Evolutionary conservation across 2,888 invertebrate genomes (phyloP), one percentile per base, ranked within the genome.

Genomic region (Trisateles emortualis): DNA sequence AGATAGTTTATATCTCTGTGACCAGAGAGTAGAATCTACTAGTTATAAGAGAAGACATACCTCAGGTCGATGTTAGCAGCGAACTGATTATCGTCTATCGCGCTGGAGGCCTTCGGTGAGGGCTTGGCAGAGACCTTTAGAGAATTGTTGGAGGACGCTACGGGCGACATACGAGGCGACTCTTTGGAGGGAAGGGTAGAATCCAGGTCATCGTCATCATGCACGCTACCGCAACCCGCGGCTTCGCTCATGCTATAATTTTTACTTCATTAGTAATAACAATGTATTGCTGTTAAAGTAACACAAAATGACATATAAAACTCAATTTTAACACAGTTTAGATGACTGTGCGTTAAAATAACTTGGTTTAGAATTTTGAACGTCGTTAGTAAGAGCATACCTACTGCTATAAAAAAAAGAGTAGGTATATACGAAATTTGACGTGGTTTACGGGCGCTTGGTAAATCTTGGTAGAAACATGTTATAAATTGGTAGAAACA

Each of bases 11-110:
- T 30, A 30, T 10, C 30, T 4, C n/a, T 10, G 3, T 30, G 30
- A 10, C 1, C 14, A 40, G 47, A n/a, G n/a, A n/a, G n/a, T n/a
- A n/a, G n/a, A n/a, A n/a, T n/a, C n/a, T n/a, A n/a, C n/a, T n/a
- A n/a, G n/a, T n/a, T n/a, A 16, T 35, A 35, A 35, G 9, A 35
- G 13, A 43, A 24, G 13, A 39, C 42, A 19, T 41, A 89, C 91
- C 91, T 87, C 56, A 87, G 74, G 56, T 91, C 91, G 39, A 90
- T 88, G 52, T 89, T 90, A 9, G 85, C 81, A n/a, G 83, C 79
- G 48, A 90, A 88, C 61, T 83, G 83, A 8, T 76, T 76, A 24
- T 86, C 84, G 13, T 87, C 87, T 0, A 84, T 71, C 0, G 71
- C 69, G 11, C 63, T 73, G 56, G 79, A 78, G 1, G 74, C 65